Percentiles rank a stretch among this genome's conserved stretches.
phyloP scores from a whole-genome alignment of 2,113 vertebrate species.

The Glaucidium brasilianum region DNA sequence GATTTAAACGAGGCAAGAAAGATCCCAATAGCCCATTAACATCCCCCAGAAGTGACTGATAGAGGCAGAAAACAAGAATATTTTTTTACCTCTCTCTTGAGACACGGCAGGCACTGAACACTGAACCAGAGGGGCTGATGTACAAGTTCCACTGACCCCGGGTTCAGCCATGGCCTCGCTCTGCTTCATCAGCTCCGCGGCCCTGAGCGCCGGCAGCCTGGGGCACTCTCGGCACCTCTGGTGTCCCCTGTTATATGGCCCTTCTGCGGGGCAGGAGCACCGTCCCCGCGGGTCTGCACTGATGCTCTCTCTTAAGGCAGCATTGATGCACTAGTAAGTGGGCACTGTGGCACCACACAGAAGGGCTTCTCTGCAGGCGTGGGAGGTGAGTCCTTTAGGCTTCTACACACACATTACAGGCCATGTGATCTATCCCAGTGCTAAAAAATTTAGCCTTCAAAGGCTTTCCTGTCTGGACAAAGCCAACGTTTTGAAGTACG shows the following conservation, averaged over 20 bases:
- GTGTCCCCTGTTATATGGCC: not conserved
- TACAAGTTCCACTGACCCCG: not conserved
- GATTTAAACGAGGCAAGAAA: not conserved
- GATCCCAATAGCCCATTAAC: not conserved
- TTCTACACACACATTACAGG: not conserved
- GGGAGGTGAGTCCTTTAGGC: not conserved
- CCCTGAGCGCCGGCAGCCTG: not conserved
- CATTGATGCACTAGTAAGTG: not conserved
- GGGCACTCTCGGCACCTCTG: not conserved
- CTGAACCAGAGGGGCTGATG: not conserved
- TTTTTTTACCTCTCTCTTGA: not conserved
- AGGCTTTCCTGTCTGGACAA: not conserved
- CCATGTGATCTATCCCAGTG: not conserved
- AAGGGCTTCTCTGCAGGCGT: not conserved
- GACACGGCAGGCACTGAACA: not conserved
- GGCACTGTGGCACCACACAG: rapidly evolving
- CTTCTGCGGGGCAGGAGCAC: not conserved
- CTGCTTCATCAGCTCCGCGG: rapidly evolving
- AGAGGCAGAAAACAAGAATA: not conserved
- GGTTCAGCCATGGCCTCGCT: not conserved
- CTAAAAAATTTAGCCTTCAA: not conserved
- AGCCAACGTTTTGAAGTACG: not conserved
- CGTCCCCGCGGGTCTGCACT: not conserved
- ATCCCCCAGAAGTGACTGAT: not conserved
- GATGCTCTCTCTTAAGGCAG: not conserved